Percentiles rank a stretch among this genome's conserved stretches.
Evolutionary conservation across 2,888 invertebrate genomes (phyloP).

Genomic region (Pandemis cinnamomeana): DNA sequence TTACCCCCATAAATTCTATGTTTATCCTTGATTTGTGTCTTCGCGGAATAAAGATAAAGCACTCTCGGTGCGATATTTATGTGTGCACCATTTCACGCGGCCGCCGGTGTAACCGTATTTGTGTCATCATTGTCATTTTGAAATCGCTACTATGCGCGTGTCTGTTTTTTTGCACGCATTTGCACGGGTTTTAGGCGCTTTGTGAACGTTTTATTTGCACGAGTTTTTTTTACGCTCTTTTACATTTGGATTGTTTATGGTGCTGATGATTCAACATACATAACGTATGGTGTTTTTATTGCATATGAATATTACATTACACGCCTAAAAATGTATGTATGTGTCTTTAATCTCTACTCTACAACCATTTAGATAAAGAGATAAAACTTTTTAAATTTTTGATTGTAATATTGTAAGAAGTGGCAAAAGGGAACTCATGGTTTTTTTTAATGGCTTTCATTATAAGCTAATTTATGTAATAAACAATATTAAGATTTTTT

Average conservation of each 20-base stretch:
- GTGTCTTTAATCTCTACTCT: too few relatives aligned
- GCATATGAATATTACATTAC: too few relatives aligned
- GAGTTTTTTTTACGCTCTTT: not conserved
- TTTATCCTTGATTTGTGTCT: slow-evolving; percentile 35
- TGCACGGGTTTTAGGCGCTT: not conserved
- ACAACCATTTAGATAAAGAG: too few relatives aligned
- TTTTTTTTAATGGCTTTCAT: too few relatives aligned
- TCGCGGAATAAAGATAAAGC: slow-evolving; percentile 34
- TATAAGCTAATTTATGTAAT: too few relatives aligned
- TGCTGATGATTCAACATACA: not conserved
- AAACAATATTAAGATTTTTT: too few relatives aligned
- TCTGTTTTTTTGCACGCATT: slow-evolving; percentile 29
- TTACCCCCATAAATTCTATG: slow-evolving; percentile 34
- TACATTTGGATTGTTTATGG: not conserved
- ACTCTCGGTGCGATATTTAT: slow-evolving; percentile 30
- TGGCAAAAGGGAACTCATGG: too few relatives aligned
- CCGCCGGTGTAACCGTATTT: slow-evolving; percentile 22
- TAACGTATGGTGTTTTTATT: too few relatives aligned
- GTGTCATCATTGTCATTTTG: slow-evolving; percentile 18
- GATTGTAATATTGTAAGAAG: too few relatives aligned
- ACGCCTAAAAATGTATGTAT: too few relatives aligned
- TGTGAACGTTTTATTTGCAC: slow-evolving; percentile 1
- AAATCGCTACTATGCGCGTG: slow-evolving; percentile 17
- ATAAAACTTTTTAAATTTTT: too few relatives aligned
- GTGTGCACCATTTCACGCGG: slow-evolving; percentile 6